phyloP scores from a whole-genome alignment of 2,797 vertebrate species.

The Spinibarbus caldwelli region DNA sequence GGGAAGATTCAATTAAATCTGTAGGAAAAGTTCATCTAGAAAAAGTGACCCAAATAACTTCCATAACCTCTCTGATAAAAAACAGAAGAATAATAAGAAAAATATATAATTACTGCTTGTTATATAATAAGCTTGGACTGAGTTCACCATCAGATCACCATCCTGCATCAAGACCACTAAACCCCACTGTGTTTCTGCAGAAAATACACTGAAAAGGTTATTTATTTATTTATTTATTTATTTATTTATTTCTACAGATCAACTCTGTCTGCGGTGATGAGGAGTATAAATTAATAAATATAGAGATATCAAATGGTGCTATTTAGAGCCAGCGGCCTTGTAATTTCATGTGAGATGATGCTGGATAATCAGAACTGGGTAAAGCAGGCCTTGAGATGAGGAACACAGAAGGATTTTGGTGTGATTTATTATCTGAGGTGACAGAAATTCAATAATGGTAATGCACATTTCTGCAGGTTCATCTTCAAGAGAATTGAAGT shows the following conservation, averaged over 20 bases:
- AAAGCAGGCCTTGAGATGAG: constrained; percentile 6
- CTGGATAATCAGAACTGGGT: constrained; percentile 2
- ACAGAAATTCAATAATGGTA: constrained; percentile 23
- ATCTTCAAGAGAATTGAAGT: constrained; percentile 2
- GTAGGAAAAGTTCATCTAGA: neutral
- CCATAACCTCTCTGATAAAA: neutral
- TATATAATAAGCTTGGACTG: too few relatives aligned
- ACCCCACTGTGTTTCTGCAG: neutral
- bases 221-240: neutral
- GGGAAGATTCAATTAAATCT: neutral
- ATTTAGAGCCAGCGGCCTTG: neutral
- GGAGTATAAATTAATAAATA: neutral
- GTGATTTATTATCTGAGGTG: constrained; percentile 5
- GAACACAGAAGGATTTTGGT: neutral
- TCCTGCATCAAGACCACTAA: neutral
- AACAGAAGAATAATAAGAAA: neutral
- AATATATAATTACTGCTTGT: too few relatives aligned
- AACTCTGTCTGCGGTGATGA: neutral
- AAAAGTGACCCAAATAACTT: neutral
- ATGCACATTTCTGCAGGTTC: neutral
- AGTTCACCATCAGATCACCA: too few relatives aligned
- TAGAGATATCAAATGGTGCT: neutral
- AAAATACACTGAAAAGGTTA: neutral
- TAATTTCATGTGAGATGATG: constrained; percentile 3
- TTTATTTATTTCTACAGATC: neutral